Evolutionary conservation across 2,797 vertebrate species (phyloP).

Genomic region (Gymnothorax reevesii): DNA sequence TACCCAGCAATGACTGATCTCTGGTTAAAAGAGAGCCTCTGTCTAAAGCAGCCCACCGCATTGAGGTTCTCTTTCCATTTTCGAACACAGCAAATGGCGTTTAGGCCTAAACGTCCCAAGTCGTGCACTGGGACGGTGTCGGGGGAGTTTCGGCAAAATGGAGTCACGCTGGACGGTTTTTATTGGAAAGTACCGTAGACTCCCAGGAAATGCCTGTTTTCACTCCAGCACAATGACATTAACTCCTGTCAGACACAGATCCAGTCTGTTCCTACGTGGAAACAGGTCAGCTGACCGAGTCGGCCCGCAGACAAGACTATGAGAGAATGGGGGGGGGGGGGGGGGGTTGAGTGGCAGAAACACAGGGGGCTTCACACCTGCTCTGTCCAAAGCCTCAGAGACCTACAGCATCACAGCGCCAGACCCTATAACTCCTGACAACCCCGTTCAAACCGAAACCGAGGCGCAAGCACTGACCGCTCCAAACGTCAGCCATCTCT

Average conservation of each 20-base stretch:
- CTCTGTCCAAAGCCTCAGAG: conserved; percentile 47
- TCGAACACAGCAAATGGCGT: neutral
- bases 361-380: conserved; percentile 47
- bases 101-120: neutral
- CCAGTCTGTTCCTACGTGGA: neutral
- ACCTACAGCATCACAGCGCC: conserved; percentile 17
- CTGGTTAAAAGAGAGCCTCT: conserved; percentile 42
- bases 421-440: conserved; percentile 33
- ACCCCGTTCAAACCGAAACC: conserved; percentile 41
- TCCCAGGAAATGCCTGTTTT: neutral
- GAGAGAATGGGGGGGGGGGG: conserved; percentile 10
- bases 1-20: conserved; percentile 54
- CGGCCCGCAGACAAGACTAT: conserved; percentile 47
- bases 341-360: conserved; percentile 42
- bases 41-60: neutral
- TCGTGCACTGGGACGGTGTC: neutral
- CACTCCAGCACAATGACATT: conserved; percentile 3
- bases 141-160: neutral
- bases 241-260: neutral
- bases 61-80: neutral
- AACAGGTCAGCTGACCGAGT: conserved; percentile 41
- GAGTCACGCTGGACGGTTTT: neutral
- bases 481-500: neutral
- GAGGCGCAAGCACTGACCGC: neutral
- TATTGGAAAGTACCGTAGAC: neutral